Evolutionary conservation across 2,113 vertebrate species (phyloP), one percentile per base, ranked within the genome.

Genomic region (Larimichthys crocea): DNA sequence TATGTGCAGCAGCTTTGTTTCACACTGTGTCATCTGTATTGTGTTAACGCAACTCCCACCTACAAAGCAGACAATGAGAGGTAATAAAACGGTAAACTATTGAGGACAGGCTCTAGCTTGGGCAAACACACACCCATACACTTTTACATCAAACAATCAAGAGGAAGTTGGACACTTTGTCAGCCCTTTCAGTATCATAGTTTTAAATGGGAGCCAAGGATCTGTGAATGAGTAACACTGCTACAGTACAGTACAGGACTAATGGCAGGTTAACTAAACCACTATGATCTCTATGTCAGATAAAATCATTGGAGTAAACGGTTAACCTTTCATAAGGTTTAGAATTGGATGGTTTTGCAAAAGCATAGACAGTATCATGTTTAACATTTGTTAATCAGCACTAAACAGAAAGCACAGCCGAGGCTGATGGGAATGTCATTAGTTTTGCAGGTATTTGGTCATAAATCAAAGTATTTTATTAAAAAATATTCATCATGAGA

Each of bases 41-140:
- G 22, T 17, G 49, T 44, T 14, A 42, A 16, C 14, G 60, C 66
- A 74, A 63, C 71, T 85, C 61, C 55, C 19, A 46, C 52, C 40
- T 17, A 29, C 53, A 69, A 64, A 77, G 63, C 70, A 89, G 86
- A 86, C 77, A 86, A 69, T 67, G 68, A 29, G 57, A 57, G 6
- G 31, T 26, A 73, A 74, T 70, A 80, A 81, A 80, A 57, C 52
- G 31, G 49, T 60, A 61, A 74, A 80, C 52, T 29, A 22, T 55
- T 52, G 53, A 64, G 67, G 69, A 71, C 63, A 83, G 67, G 53
- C 64, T 75, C 65, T 57, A 49, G 26, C 53, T 67, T 1, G 46
- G 14, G 63, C 72, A 76, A 31, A 66, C 66, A 71, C 59, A 78
- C 55, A 49, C 48, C 2, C 50, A 61, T 16, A 35, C 15, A 71